Base-by-base conservation (phyloP, 30 jellyfish, hydroid and myxozoan genomes). In the Phacellophora camtschatica region DNA sequence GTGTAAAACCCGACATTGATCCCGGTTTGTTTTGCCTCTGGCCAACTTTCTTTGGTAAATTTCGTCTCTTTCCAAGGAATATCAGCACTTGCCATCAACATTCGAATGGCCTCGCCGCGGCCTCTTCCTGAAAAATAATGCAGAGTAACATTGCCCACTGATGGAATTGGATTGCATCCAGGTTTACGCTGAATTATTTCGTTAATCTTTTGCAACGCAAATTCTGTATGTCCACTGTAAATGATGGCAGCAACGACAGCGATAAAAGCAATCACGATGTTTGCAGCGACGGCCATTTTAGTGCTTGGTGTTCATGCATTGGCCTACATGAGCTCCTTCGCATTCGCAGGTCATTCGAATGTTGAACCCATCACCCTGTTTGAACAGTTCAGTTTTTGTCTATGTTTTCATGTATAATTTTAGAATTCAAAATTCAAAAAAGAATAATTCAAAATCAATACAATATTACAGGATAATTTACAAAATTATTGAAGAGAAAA, bases 71-170 rank as follows among this genome's bases (percentile, higher is more conserved):
- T 71, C 84, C 85, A 84, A 5, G 89, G 84, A 24, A 90, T 73
- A 18, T 45, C 87, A 22, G 85, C 90, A 84, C 77, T 86, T 37
- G 85, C 91, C 96, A 90, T 83, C 65, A 90, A 67, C 78, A 90
- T 74, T 34, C 98, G 95, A 69, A 84, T 90, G 3, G 79, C 95
- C 65, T 90, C 98, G 1, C 94, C 96, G 55, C 90, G 85, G 50
- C 98, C 98, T 66, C 96, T 70, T 0, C 88, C 96, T 41, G 87
- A 86, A 68, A 90, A 90, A 83, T 90, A 90, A 84, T 90, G 98
- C 63, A 90, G 66, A 1, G 98, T 66, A 13, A 90, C 95, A 77
- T 90, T 90, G 45, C 96, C 98, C 33, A 84, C 91, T 6, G 94
- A 49, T 1, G 94, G 84, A 22, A 53, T 55, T n/a, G 98, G 98